These are phyloP conservation scores for Moxostoma hubbsi DNA, from an alignment of 2,797 vertebrate genomes.

Conservation along the genomic window DNA sequence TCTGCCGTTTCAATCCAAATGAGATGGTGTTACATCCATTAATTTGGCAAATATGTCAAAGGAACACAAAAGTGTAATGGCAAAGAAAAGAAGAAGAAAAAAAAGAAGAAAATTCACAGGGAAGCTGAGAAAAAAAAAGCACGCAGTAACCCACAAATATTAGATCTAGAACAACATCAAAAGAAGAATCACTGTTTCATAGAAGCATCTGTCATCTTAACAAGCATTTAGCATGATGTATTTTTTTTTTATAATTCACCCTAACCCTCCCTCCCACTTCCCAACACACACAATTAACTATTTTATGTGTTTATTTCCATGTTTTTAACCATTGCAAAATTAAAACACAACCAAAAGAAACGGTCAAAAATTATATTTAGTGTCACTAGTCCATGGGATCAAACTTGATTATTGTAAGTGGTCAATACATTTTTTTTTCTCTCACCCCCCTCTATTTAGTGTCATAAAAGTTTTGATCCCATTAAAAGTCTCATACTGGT, in stretches of 20 bases:
- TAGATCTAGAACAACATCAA: conserved; percentile 83
- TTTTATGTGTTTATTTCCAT: conserved; percentile 32
- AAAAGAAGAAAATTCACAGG: conserved; percentile 54
- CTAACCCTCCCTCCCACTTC: conserved; percentile 60
- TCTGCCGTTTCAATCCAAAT: conserved; percentile 69
- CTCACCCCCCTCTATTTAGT: conserved; percentile 1
- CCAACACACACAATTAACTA: conserved; percentile 64
- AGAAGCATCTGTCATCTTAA: conserved; percentile 79
- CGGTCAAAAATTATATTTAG: conserved; percentile 70
- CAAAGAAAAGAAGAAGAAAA: neutral
- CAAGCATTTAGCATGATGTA: conserved; percentile 86
- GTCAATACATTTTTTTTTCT: conserved; percentile 74
- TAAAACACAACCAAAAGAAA: conserved; percentile 70
- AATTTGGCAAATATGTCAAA: conserved; percentile 78
- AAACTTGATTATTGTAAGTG: conserved; percentile 80
- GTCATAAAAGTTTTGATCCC: conserved; percentile 73
- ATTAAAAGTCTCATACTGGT: conserved; percentile 75
- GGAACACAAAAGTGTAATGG: conserved; percentile 73
- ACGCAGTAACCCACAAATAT: conserved; percentile 77
- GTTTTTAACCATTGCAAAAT: conserved; percentile 50
- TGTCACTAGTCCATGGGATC: conserved; percentile 79
- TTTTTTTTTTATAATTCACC: conserved; percentile 67
- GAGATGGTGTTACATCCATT: conserved; percentile 75
- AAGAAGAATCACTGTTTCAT: conserved; percentile 86
- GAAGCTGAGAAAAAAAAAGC: conserved; percentile 47